A percentile compares a stretch with the other conserved stretches of the same genome.
phyloP scores from a whole-genome alignment of 2,888 invertebrate species.

The Xestobium rufovillosum region DNA sequence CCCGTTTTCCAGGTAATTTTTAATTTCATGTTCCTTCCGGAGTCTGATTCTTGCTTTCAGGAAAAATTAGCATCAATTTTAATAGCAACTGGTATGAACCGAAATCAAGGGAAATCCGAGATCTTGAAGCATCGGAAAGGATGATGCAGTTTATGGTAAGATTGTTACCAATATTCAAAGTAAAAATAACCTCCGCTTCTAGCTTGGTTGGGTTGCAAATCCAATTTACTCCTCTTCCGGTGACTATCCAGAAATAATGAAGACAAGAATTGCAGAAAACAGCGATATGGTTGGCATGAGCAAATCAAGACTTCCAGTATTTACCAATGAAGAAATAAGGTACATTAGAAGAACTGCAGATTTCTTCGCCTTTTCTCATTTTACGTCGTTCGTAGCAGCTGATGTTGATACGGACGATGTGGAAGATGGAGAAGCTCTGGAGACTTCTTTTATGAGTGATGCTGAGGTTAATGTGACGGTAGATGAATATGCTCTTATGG shows the following conservation, averaged over 20 bases:
- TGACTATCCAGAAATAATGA: conserved; percentile 50
- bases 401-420: no score
- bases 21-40: no score
- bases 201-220: conserved; percentile 48
- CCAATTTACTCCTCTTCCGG: conserved; percentile 49
- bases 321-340: conserved; percentile 43
- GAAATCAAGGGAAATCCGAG: conserved; percentile 46
- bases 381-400: no score
- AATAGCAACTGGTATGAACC: conserved; percentile 58
- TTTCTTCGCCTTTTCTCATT: no score
- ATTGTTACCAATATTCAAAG: no score
- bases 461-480: no score
- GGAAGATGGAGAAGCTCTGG: no score
- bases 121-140: conserved; percentile 53
- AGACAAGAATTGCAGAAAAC: conserved; percentile 46
- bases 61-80: conserved; percentile 44
- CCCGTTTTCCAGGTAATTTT: not conserved
- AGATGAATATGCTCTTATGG: no score
- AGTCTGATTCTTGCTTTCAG: conserved; percentile 17
- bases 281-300: conserved; percentile 48
- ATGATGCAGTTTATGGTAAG: conserved; percentile 49
- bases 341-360: conserved; percentile 38
- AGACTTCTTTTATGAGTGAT: no score
- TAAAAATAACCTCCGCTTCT: no score
- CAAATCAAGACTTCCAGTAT: conserved; percentile 48